Evolutionary conservation across 2,888 invertebrate species (phyloP).

Genomic region (Chromoteleia sp.): DNA sequence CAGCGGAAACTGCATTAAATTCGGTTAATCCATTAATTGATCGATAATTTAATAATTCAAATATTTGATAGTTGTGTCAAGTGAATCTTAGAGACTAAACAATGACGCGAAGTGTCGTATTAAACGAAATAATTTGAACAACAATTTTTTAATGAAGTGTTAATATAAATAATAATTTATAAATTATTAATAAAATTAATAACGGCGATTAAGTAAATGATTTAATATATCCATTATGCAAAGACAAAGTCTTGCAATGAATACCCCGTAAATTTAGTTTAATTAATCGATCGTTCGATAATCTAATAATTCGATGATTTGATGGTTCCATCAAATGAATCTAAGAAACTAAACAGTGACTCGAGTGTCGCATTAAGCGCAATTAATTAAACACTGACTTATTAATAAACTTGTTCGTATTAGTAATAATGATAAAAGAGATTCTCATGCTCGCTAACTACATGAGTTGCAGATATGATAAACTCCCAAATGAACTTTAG

Average conservation of each 20-base stretch:
- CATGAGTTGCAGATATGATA: slow-evolving; percentile 44
- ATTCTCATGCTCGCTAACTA: slow-evolving; percentile 43
- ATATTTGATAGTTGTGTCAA: slow-evolving; percentile 7
- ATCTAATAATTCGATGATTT: too few species aligned
- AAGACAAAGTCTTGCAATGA: background rate
- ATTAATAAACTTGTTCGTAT: slow-evolving; percentile 7
- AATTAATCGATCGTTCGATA: background rate
- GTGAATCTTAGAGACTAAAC: background rate
- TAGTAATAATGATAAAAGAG: slow-evolving; percentile 24
- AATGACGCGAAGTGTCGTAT: background rate
- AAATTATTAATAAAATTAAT: too few species aligned
- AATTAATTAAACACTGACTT: slow-evolving; percentile 1
- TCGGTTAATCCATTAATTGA: slow-evolving; percentile 1
- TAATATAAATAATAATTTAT: slow-evolving; percentile 9
- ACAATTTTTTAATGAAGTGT: slow-evolving; percentile 18
- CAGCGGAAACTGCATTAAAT: too few species aligned
- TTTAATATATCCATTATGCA: slow-evolving; percentile 6
- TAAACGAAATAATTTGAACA: background rate
- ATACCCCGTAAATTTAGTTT: too few species aligned
- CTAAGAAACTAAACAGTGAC: background rate
- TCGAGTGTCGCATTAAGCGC: background rate
- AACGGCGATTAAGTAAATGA: slow-evolving; percentile 25
- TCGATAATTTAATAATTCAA: too few species aligned
- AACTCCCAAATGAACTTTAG: slow-evolving; percentile 31
- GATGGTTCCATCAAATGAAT: slow-evolving; percentile 6